These are phyloP conservation scores for Nebria brevicollis DNA, from an alignment of 2,888 invertebrate genomes.

Conservation along the genomic window DNA sequence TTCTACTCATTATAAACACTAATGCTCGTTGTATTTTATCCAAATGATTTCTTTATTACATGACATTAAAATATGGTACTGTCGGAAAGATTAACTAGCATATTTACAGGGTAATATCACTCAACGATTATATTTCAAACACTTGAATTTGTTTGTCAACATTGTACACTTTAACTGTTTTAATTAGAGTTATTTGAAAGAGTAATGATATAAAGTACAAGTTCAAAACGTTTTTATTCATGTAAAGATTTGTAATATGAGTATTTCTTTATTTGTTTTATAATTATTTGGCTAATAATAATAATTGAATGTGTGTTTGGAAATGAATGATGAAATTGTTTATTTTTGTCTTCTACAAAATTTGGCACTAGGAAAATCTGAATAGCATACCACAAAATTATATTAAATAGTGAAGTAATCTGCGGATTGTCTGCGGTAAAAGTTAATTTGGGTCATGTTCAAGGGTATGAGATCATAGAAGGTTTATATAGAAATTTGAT, in stretches of 20 bases:
- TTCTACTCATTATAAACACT: not conserved
- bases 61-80: not conserved
- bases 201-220: not conserved
- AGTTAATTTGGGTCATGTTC: conserved; percentile 16
- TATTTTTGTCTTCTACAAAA: too few relatives aligned
- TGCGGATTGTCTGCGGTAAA: conserved; percentile 3
- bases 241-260: too few relatives aligned
- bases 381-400: conserved; percentile 9
- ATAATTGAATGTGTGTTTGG: not conserved
- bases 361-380: not conserved
- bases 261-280: too few relatives aligned
- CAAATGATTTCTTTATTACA: not conserved
- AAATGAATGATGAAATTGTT: conserved; percentile 4
- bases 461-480: conserved; percentile 13
- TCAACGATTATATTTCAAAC: not conserved
- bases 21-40: not conserved
- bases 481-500: too few relatives aligned
- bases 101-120: not conserved
- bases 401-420: not conserved
- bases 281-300: not conserved
- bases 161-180: not conserved
- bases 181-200: not conserved
- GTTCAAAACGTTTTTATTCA: not conserved
- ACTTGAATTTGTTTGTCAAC: not conserved
- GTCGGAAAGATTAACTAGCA: not conserved